These are phyloP conservation scores for Euphysa ruthae DNA, from an alignment of 30 jellyfish, hydroid and myxozoan genomes.

Conservation along the genomic window DNA sequence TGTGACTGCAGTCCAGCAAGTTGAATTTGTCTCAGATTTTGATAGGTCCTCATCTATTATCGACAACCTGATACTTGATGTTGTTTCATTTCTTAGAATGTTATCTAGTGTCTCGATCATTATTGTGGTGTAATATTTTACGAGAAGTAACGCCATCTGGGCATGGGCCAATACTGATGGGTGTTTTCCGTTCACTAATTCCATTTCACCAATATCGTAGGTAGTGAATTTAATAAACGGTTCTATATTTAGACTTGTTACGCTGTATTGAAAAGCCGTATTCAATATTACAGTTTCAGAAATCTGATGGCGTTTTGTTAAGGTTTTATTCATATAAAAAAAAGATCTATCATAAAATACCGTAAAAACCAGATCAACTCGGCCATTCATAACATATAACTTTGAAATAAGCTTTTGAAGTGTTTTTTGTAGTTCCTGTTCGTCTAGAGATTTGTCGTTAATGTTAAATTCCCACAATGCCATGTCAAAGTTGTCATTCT, in stretches of 20 bases:
- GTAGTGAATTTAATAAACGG: not conserved
- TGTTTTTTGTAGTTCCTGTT: not conserved
- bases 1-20: slow-evolving; percentile 77
- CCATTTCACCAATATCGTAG: not conserved
- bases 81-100: not conserved
- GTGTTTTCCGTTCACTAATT: slow-evolving; percentile 51
- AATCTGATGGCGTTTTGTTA: not conserved
- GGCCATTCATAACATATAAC: not conserved
- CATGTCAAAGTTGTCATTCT: slow-evolving; percentile 61
- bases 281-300: not conserved
- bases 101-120: not conserved
- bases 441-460: slow-evolving; percentile 44
- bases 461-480: slow-evolving; percentile 80
- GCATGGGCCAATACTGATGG: slow-evolving; percentile 92
- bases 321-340: not conserved
- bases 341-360: slow-evolving; percentile 7
- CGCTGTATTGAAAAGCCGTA: not conserved
- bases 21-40: not conserved
- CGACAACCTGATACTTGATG: not conserved
- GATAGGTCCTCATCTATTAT: not conserved
- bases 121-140: slow-evolving; percentile 27
- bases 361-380: not conserved
- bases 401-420: not conserved
- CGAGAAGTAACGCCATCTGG: slow-evolving; percentile 66
- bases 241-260: slow-evolving; percentile 17